Evolutionary conservation across 2,888 invertebrate species (phyloP).

Genomic region (Zygaena filipendulae): DNA sequence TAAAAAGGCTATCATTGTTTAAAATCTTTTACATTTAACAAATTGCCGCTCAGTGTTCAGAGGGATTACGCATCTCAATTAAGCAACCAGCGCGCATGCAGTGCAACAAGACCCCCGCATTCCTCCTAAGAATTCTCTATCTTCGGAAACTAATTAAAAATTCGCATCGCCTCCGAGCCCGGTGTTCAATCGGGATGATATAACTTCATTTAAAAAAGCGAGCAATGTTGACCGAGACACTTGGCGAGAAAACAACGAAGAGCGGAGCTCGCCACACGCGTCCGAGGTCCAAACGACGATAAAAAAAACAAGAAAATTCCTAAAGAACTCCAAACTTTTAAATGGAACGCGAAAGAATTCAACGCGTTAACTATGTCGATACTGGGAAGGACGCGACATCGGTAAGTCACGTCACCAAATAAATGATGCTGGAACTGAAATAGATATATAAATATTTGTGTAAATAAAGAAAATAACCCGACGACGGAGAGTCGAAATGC

Average conservation of each 20-base stretch:
- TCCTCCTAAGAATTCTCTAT: constrained; percentile 63
- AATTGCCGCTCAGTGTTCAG: constrained; percentile 40
- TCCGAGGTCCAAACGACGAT: constrained; percentile 42
- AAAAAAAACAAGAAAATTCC: constrained; percentile 44
- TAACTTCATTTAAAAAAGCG: constrained; percentile 69
- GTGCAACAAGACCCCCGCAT: constrained; percentile 50
- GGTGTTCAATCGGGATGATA: constrained; percentile 63
- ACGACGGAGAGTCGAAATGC: constrained; percentile 57
- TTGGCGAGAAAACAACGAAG: constrained; percentile 66
- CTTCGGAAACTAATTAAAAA: constrained; percentile 69
- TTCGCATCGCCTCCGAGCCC: constrained; percentile 58
- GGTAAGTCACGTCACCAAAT: constrained; percentile 67
- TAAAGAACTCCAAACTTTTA: constrained; percentile 55
- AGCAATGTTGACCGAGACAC: constrained; percentile 65
- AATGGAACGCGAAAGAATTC: constrained; percentile 64
- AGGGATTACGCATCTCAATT: constrained; percentile 56
- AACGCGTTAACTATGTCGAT: constrained; percentile 66
- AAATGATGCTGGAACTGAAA: constrained; percentile 59
- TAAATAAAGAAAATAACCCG: constrained; percentile 65
- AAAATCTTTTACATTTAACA: too few species aligned
- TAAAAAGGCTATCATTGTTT: too few species aligned
- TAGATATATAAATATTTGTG: constrained; percentile 66
- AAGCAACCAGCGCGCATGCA: constrained; percentile 49
- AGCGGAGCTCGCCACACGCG: constrained; percentile 59
- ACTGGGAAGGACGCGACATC: constrained; percentile 66